These are phyloP conservation scores for Artibeus jamaicensis DNA, from an alignment of 2,797 vertebrate species.

Conservation along the genomic window DNA sequence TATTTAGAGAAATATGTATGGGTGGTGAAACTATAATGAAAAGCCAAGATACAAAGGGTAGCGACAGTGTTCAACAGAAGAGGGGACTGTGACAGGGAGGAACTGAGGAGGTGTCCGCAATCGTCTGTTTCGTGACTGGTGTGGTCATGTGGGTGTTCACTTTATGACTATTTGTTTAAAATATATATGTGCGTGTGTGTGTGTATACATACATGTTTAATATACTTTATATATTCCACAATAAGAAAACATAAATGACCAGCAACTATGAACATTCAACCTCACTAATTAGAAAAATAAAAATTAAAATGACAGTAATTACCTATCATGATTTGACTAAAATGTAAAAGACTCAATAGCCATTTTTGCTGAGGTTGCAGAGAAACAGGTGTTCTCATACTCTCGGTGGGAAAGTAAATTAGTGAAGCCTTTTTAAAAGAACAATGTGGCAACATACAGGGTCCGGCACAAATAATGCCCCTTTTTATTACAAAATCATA, in stretches of 20 bases:
- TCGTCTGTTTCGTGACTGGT: not conserved
- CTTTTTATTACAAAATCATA: no score
- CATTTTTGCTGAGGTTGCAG: not conserved
- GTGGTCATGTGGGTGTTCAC: not conserved
- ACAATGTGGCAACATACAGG: not conserved
- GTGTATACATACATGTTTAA: not conserved
- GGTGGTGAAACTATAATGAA: not conserved
- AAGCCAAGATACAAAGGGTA: not conserved
- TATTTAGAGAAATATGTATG: not conserved
- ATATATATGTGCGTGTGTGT: not conserved
- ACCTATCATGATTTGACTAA: not conserved
- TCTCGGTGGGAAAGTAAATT: not conserved
- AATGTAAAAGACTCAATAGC: not conserved
- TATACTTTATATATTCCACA: not conserved
- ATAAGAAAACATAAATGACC: not conserved
- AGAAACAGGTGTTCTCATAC: not conserved
- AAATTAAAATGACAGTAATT: slow-evolving; percentile 25
- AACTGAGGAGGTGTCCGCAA: not conserved
- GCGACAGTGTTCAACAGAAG: not conserved
- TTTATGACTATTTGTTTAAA: not conserved
- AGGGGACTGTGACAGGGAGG: not conserved
- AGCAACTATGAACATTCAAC: slow-evolving; percentile 17
- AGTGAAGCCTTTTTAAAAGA: slow-evolving; percentile 28
- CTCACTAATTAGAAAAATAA: slow-evolving; percentile 5
- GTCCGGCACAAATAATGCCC: no score